These are phyloP conservation scores for Psophia crepitans DNA, from an alignment of 2,113 vertebrate genomes.

Conservation along the genomic window DNA sequence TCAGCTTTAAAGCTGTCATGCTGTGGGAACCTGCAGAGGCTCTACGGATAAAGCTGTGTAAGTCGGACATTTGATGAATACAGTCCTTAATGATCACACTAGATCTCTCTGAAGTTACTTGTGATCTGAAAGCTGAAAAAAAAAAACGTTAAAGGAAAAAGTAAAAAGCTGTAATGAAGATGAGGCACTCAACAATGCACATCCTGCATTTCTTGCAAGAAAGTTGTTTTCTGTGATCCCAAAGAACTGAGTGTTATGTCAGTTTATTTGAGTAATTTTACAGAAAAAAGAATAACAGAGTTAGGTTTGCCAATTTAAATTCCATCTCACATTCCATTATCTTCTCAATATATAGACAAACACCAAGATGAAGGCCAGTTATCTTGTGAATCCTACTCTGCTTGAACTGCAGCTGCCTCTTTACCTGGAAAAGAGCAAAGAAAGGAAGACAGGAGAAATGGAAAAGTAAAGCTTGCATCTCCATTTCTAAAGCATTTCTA, in stretches of 20 bases:
- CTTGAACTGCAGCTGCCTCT: background rate
- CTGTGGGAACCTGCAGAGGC: background rate
- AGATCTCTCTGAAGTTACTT: slow-evolving; percentile 19
- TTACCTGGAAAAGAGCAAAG: background rate
- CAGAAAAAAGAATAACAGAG: slow-evolving; percentile 14
- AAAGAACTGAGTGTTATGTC: background rate
- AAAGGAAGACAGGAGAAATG: background rate
- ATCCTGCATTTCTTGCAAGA: background rate
- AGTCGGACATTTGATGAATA: slow-evolving; percentile 31
- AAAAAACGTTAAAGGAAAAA: background rate
- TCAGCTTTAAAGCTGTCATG: background rate
- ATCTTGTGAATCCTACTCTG: background rate
- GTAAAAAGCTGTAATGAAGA: background rate
- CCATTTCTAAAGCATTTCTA: background rate
- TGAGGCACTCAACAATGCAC: background rate
- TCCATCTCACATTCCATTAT: background rate
- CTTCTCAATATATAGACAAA: background rate
- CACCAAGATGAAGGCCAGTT: background rate
- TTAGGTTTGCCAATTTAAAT: slow-evolving; percentile 16
- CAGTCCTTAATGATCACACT: slow-evolving; percentile 27
- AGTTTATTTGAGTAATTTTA: slow-evolving; percentile 14
- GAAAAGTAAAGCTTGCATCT: background rate
- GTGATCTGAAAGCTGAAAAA: background rate
- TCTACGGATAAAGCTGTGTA: background rate
- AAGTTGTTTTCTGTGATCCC: background rate